Base-by-base conservation (phyloP, 2,888 invertebrate species). In the Melieria crassipennis region DNA sequence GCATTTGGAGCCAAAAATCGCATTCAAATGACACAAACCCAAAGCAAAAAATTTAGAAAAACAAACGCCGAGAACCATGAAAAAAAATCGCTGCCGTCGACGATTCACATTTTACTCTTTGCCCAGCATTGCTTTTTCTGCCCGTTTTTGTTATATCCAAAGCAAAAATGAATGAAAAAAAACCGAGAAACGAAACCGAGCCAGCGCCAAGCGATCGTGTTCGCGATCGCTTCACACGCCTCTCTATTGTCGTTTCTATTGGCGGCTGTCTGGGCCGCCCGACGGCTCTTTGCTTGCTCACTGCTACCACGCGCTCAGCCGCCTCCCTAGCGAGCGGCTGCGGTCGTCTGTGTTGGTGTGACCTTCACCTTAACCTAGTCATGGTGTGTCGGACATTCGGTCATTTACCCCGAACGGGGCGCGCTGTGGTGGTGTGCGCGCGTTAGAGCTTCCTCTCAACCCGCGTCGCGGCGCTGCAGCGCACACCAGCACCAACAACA, bases 301-400 rank as follows among this genome's bases (percentile, higher is more conserved):
- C 30, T 30, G 3, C 30, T 30, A 30, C 30, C 30, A 3, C 30
- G 30, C 30, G 30, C 30, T 30, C 30, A 30, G 30, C 30, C 30
- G 30, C 30, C 30, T 30, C 30, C 30, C 30, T 30, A 30, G 30
- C 30, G 30, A 30, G 30, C 30, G 30, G 30, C 1, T 30, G 30
- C 30, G 1, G 30, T 2, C 30, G 30, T 30, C 30, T 30, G 30
- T 30, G 30, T 30, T 30, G 30, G 79, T 81, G 81, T 86, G 87
- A 84, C 87, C 87, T 87, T 87, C 87, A 87, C 87, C 87, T 87
- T 87, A 86, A 87, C 87, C 87, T 86, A 87, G 87, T 87, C 86
- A 84, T 84, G 81, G 81, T 81, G 80, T 83, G 82, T 84, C 87
- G 87, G 87, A 83, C 87, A 82, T 85, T 84, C 86, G 87, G 87